Percentiles rank a stretch among this genome's conserved stretches.
These are phyloP conservation scores for Alloplasta piceator DNA, from an alignment of 2,888 invertebrate species.

Conservation along the genomic window DNA sequence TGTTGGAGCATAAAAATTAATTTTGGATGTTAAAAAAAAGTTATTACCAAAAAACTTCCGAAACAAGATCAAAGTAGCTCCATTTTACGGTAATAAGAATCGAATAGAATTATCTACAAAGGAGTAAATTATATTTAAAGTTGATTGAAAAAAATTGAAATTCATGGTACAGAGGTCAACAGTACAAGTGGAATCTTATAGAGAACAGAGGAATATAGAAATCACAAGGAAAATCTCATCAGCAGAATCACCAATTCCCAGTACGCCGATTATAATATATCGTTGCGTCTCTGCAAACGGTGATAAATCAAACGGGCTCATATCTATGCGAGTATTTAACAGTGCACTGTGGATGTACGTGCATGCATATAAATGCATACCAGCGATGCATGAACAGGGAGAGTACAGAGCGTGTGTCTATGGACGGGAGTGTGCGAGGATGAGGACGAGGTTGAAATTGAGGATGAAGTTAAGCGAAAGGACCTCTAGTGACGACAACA, in stretches of 20 bases:
- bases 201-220: background rate
- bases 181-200: background rate
- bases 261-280: slow-evolving; percentile 55
- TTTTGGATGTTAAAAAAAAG: too few relatives aligned
- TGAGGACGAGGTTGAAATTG: slow-evolving; percentile 29
- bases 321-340: slow-evolving; percentile 12
- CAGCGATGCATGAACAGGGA: background rate
- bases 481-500: slow-evolving; percentile 58
- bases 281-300: slow-evolving; percentile 46
- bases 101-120: too few relatives aligned
- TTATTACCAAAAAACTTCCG: too few relatives aligned
- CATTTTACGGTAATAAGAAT: too few relatives aligned
- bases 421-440: background rate
- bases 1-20: too few relatives aligned
- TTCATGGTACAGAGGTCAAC: background rate
- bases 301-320: slow-evolving; percentile 69
- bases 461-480: slow-evolving; percentile 48
- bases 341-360: slow-evolving; percentile 12
- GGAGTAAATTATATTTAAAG: too few relatives aligned
- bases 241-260: slow-evolving; percentile 47
- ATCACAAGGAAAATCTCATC: slow-evolving; percentile 48
- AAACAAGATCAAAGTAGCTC: too few relatives aligned
- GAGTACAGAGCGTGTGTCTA: background rate
- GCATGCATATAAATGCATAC: slow-evolving; percentile 9
- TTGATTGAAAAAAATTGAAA: background rate